These are phyloP conservation scores for Otis tarda DNA, from an alignment of 2,113 vertebrate species.

Conservation along the genomic window DNA sequence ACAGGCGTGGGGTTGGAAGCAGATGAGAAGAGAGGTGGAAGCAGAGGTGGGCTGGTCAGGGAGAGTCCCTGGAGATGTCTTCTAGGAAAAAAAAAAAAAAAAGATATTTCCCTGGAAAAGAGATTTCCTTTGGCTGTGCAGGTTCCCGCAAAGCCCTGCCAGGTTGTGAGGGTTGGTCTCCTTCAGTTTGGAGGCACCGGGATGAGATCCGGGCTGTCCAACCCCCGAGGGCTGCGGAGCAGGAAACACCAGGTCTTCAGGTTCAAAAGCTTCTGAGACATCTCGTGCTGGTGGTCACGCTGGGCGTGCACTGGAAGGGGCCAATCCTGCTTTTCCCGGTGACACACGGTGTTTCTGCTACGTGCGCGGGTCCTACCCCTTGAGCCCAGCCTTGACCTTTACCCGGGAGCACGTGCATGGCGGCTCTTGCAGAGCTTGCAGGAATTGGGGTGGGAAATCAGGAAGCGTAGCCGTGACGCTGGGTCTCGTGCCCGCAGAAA, in stretches of 20 bases:
- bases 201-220: neutral
- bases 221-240: rapidly evolving
- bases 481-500: neutral
- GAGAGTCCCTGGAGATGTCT: neutral
- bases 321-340: neutral
- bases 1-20: neutral
- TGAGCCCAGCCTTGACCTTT: neutral
- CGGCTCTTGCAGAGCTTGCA: neutral
- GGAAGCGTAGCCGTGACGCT: neutral
- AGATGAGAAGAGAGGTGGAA: too few species aligned
- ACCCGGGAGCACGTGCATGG: neutral
- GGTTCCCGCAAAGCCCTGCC: neutral
- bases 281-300: neutral
- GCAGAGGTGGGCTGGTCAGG: neutral
- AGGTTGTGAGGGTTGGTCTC: neutral
- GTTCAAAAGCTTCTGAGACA: neutral
- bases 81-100: neutral
- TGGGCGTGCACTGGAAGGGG: neutral
- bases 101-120: neutral
- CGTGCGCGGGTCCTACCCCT: rapidly evolving
- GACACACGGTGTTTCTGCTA: neutral
- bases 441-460: neutral
- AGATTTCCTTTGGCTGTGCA: neutral
- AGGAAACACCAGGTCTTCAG: neutral
- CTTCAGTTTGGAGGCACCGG: neutral